phyloP scores from a whole-genome alignment of 2,797 vertebrate species.

The Oophaga sylvatica region DNA sequence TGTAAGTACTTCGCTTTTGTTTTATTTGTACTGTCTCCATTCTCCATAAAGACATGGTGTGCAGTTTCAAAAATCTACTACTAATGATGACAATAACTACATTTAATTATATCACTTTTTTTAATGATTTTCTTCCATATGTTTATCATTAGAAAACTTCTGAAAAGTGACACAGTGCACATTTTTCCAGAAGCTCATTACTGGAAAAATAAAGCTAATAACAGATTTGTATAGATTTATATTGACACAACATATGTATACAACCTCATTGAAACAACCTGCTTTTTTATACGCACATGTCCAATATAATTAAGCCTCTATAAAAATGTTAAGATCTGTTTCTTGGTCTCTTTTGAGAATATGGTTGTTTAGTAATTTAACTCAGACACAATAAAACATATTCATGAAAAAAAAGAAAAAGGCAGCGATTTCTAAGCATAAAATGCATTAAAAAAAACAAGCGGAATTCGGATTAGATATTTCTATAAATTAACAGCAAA shows the following conservation, averaged over 20 bases:
- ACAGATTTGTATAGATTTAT: slow-evolving; percentile 29
- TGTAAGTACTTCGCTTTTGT: too few relatives aligned
- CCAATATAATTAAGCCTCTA: neutral
- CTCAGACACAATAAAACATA: too few relatives aligned
- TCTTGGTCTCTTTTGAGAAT: neutral
- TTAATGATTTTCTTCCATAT: neutral
- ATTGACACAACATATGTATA: slow-evolving; percentile 22
- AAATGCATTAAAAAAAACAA: too few relatives aligned
- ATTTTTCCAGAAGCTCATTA: slow-evolving; percentile 3
- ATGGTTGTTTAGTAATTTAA: neutral
- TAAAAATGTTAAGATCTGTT: neutral
- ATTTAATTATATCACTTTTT: too few relatives aligned
- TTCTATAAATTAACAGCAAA: too few relatives aligned
- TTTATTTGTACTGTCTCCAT: too few relatives aligned
- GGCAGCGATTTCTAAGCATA: too few relatives aligned
- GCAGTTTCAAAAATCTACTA: too few relatives aligned
- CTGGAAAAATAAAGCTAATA: neutral
- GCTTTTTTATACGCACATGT: neutral
- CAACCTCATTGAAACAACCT: neutral
- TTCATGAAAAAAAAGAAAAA: too few relatives aligned
- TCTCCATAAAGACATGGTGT: too few relatives aligned
- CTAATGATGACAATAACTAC: too few relatives aligned
- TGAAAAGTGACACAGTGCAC: neutral
- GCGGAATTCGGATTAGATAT: too few relatives aligned
- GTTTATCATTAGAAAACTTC: neutral